A percentile compares a stretch with the other conserved stretches of the same genome.
Conservation (phyloP, 1,140 invertebrate species). For the Rhynchophorus ferrugineus region DNA sequence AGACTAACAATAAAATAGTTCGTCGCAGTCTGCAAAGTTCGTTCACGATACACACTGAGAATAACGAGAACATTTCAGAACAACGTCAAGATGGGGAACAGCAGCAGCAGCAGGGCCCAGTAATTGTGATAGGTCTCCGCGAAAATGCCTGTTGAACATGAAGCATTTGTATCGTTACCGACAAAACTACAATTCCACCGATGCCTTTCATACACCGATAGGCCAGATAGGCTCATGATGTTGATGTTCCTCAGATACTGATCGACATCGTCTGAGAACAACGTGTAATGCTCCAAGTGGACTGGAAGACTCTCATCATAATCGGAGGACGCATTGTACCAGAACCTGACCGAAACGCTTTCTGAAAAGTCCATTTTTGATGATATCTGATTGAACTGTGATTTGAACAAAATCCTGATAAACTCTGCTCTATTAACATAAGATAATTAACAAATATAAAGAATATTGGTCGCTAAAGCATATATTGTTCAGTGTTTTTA, state of each 20-base stretch:
- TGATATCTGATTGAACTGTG: constrained; percentile 4
- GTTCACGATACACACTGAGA: constrained; percentile 83
- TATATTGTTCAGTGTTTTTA: background rate
- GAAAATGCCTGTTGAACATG: constrained; percentile 16
- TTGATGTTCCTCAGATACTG: constrained; percentile 38
- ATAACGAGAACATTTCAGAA: constrained; percentile 98
- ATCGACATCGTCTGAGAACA: constrained; percentile 37
- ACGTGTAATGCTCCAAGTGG: constrained; percentile 30
- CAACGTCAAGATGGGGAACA: constrained; percentile 89
- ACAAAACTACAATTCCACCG: constrained; percentile 30
- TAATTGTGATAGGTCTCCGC: constrained; percentile 29
- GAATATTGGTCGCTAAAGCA: background rate
- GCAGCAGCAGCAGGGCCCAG: constrained; percentile 56
- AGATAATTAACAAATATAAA: background rate
- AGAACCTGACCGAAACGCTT: constrained; percentile 15
- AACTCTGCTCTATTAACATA: too few species aligned
- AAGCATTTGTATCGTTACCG: constrained; percentile 30
- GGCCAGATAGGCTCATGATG: constrained; percentile 27
- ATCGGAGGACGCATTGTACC: constrained; percentile 24
- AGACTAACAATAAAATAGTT: constrained; percentile 99
- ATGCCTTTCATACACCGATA: constrained; percentile 21
- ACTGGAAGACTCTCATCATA: constrained; percentile 9
- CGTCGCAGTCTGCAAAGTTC: constrained; percentile 87
- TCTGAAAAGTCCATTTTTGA: constrained; percentile 9
- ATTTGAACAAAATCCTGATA: too few species aligned